Base-by-base conservation (phyloP, 2,797 vertebrate species). In the Gouania willdenowi region DNA sequence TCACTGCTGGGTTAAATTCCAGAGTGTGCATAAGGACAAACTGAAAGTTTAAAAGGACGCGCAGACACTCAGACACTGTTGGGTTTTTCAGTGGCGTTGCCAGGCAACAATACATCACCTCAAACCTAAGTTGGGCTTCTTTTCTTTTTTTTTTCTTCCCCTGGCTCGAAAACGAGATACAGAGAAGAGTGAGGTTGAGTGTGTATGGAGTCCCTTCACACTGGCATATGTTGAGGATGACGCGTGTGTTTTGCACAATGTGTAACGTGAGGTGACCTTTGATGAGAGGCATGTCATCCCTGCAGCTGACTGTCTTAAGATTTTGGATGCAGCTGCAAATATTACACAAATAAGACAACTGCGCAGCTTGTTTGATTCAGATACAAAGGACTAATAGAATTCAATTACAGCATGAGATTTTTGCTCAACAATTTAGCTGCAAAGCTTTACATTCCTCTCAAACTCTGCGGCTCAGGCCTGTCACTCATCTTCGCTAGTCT, bases 71-170 rank as follows among this genome's bases (percentile, higher is more conserved):
- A 77, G 77, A 81, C 72, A 70, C 69, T 58, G 63, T 79, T 56
- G 52, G 75, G 61, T 82, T 72, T n/a, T 75, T 78, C 72, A 68
- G 45, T 76, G 62, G 75, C 81, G 89, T 91, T 89, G 87, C 88
- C 76, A 81, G 67, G 89, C 88, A 91, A 90, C 89, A 59, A 75
- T 75, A 73, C 72, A 78, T 81, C 83, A 73, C 68, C 79, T 84
- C 67, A 79, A 75, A 75, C 79, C 71, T 52, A 79, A 85, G 73
- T 79, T 82, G 53, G 66, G 26, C 43, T 29, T n/a, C n/a, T n/a
- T n/a, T n/a, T n/a, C n/a, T n/a, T n/a, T n/a, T n/a, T n/a, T n/a
- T n/a, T n/a, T n/a, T n/a, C n/a, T n/a, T n/a, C 87, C 79, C 75
- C 24, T n/a, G n/a, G 57, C 70, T 78, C 42, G 26, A 52, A 74